Percentiles rank a stretch among this genome's conserved stretches.
phyloP scores from a whole-genome alignment of 2,113 vertebrate species.

The Mystacornis crossleyi region DNA sequence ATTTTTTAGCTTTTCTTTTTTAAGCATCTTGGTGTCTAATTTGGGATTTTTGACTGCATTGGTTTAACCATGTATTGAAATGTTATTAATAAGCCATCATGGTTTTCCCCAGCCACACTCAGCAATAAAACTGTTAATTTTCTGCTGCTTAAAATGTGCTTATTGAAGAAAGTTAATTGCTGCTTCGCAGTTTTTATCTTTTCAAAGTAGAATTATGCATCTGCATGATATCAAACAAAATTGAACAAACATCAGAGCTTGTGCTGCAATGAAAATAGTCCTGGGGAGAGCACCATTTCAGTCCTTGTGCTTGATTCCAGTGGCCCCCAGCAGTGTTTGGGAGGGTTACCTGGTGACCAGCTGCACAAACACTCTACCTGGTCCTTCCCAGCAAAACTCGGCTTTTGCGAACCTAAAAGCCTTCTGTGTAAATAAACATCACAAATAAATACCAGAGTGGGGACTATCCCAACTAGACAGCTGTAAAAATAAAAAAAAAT shows the following conservation, averaged over 20 bases:
- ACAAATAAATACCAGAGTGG: conserved; percentile 30
- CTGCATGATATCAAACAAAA: neutral
- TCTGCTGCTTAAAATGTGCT: neutral
- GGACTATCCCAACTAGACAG: conserved; percentile 30
- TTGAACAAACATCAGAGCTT: neutral
- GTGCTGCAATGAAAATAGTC: neutral
- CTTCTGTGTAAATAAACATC: conserved; percentile 41
- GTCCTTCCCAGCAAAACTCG: neutral
- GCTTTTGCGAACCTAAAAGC: conserved; percentile 21
- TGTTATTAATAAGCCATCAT: neutral
- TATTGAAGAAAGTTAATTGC: neutral
- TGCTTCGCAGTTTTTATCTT: neutral
- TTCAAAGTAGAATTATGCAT: conserved; percentile 4
- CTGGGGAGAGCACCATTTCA: neutral
- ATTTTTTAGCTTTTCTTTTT: neutral
- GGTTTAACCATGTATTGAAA: neutral
- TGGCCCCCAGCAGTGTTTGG: conserved; percentile 20
- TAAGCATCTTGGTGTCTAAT: neutral
- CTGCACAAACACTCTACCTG: conserved; percentile 59
- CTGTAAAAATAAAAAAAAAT: conserved; percentile 53
- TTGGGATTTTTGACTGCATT: neutral
- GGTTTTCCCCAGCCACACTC: neutral
- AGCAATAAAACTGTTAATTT: conserved; percentile 1
- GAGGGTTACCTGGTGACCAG: conserved; percentile 51
- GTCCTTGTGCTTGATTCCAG: neutral